Base-by-base conservation (phyloP, 2,797 vertebrate genomes). In the Lepilemur ruficaudatus region DNA sequence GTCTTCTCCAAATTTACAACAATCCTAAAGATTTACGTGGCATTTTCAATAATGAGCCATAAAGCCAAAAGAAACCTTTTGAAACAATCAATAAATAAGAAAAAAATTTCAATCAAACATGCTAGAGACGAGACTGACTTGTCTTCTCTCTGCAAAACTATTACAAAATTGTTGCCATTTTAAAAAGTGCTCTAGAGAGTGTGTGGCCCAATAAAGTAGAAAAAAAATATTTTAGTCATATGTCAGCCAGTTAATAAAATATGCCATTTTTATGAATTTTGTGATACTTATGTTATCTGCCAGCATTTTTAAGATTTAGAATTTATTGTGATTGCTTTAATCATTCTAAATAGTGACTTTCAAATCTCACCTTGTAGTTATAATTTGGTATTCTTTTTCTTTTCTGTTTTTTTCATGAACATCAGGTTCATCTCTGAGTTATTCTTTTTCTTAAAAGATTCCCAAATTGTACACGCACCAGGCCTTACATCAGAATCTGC, bases 271-370 rank as follows among this genome's bases (percentile, higher is more conserved):
- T 73, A 30, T 94, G 32, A 30, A 73, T 76, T 78, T 93, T 91
- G n/a, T 91, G 30, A 75, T 80, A 25, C 43, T 92, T 46, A 61
- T 17, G 4, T 17, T 46, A 35, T 55, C 50, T 90, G 32, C 79
- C 22, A 69, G 17, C 25, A 55, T 92, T 95, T 91, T 52, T 75
- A 89, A 95, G 69, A 69, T 92, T 95, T 75, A 70, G 92, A 86
- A 73, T 87, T 61, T 82, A 9, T 43, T 95, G 23, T 90, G 22
- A 35, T 73, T 94, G 95, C 15, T 57, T 88, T 46, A 73, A 46
- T 94, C 12, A 3, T 85, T 95, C 69, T 82, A 93, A 93, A 73
- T 30, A 25, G 14, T 89, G 70, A 80, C 11, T 85, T 95, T 82
- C n/a, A 93, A 89, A 93, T 81, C 32, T 94, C 63, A 88, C 14